A percentile compares a stretch with the other conserved stretches of the same genome.
Conservation (phyloP, 2,888 invertebrate species). For the Chrysopilus asiliformis region DNA sequence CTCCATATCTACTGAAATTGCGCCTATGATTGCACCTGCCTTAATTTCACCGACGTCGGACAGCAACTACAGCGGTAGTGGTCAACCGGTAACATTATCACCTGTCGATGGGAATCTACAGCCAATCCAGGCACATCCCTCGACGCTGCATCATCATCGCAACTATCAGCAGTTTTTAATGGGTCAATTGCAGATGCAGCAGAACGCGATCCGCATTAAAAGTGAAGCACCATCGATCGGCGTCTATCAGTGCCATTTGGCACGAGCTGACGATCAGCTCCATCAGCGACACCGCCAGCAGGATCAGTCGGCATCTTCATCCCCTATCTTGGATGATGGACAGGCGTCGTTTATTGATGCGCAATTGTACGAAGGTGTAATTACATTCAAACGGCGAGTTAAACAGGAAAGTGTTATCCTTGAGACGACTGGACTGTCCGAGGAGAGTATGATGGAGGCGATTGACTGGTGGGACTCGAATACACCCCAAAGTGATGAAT, state of each 20-base stretch:
- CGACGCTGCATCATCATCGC: conserved; percentile 6
- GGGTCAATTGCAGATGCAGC: conserved; percentile 9
- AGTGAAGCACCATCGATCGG: conserved; percentile 4
- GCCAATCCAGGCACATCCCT: conserved; percentile 8
- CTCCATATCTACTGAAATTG: no score
- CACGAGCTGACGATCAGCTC: no score
- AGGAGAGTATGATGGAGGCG: conserved; percentile 40
- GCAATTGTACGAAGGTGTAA: conserved; percentile 10
- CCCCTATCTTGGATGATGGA: conserved; percentile 10
- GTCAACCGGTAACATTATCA: conserved; percentile 10
- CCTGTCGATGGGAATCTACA: conserved; percentile 11
- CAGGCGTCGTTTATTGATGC: conserved; percentile 9
- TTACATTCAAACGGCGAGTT: conserved; percentile 15
- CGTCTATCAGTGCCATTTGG: conserved; percentile 19
- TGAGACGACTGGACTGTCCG: conserved; percentile 32
- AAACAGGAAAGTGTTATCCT: conserved; percentile 30
- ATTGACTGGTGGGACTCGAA: conserved; percentile 43
- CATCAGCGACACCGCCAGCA: no score
- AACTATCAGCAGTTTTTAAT: conserved; percentile 13
- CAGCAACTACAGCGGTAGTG: conserved; percentile 5
- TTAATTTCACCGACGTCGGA: conserved; percentile 8
- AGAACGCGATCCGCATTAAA: conserved; percentile 1
- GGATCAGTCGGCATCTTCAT: conserved; percentile 11
- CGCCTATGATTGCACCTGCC: conserved; percentile 13
- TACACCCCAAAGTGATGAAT: conserved; percentile 30